Evolutionary conservation across 2,797 vertebrate genomes (phyloP), one percentile per base, ranked within the genome.

Genomic region (Notamacropus eugenii): DNA sequence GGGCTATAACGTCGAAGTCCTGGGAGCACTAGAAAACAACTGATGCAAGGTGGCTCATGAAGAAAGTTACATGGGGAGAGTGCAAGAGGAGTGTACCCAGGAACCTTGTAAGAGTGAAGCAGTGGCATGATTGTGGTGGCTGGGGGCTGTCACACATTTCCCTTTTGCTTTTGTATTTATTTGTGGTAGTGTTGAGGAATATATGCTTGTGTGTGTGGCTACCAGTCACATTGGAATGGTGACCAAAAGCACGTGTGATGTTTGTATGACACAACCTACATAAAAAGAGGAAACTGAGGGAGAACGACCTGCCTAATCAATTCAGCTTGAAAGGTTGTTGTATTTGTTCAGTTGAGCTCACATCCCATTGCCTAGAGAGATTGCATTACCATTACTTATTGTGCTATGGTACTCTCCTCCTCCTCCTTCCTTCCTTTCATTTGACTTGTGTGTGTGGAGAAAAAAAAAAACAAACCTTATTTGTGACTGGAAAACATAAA

Each of bases 401-500:
- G 22, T 46, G 40, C 40, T 82, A 27, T 40, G 22, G 40, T 46
- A 46, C 22, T 46, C 27, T 34, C 46, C 22, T 29, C 1, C 11
- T 2, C 16, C n/a, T 28, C 14, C 27, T 55, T 90, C 14, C 19
- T 55, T 90, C 91, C 50, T 59, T 93, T n/a, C 22, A 91, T 90
- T 40, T 55, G 34, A 94, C 59, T 95, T 56, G 5, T 93, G 92
- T 82, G 40, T 56, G 54, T 93, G 19, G 67, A 29, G 56, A 91
- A 52, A 90, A 93, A 90, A 59, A 94, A 46, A 46, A 46, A 1
- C n/a, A n/a, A 95, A 95, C 90, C 97, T 90, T 95, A 96, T 96
- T 97, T 97, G 96, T 0, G 54, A 54, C 55, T 95, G 95, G 92
- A 95, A 92, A 95, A 50, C 22, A 31, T 50, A 95, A 46, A 98